Evolutionary conservation across 2,797 vertebrate genomes (phyloP), one percentile per base, ranked within the genome.

Genomic region (Bryconaethiops microstoma): DNA sequence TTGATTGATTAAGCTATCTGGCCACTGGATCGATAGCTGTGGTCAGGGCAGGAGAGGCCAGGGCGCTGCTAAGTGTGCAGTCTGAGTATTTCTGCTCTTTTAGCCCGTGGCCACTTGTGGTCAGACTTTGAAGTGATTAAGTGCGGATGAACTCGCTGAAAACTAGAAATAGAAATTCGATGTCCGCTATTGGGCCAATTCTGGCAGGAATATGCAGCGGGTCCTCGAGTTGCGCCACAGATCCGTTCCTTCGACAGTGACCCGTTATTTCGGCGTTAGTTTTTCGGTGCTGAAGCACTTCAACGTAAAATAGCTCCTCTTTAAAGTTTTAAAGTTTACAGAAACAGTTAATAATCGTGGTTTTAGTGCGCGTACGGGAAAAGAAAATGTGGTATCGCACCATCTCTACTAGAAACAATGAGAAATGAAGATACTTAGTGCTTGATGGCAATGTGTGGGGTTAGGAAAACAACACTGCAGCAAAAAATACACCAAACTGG

Each of bases 1-100:
- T 84, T 86, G 88, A 88, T 88, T 87, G 82, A 89, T 90, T 88
- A 88, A 88, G 87, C 84, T 81, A 87, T 88, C 87, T 73, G 82
- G 80, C 79, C 29, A 35, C 71, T 40, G 45, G 82, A 88, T 89
- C 85, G 79, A 87, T 86, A 80, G 40, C 70, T 65, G 67, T 70
- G 64, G 70, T 57, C 45, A 69, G 77, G 79, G 40, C 54, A 85
- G 79, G 25, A 65, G 73, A 74, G 19, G 62, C 76, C 75, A 45
- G 76, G 82, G 72, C 82, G 80, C 77, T 74, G 72, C 76, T 82
- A 54, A 84, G 83, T 83, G 84, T 80, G 84, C 81, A 78, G 78
- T 68, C 55, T 72, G 78, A 81, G 68, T 69, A n/a, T 40, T 67
- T 67, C 64, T 67, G 64, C 39, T 67, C 35, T 21, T 65, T 65